phyloP scores from a whole-genome alignment of 2,797 vertebrate species.

The Chromis chromis region DNA sequence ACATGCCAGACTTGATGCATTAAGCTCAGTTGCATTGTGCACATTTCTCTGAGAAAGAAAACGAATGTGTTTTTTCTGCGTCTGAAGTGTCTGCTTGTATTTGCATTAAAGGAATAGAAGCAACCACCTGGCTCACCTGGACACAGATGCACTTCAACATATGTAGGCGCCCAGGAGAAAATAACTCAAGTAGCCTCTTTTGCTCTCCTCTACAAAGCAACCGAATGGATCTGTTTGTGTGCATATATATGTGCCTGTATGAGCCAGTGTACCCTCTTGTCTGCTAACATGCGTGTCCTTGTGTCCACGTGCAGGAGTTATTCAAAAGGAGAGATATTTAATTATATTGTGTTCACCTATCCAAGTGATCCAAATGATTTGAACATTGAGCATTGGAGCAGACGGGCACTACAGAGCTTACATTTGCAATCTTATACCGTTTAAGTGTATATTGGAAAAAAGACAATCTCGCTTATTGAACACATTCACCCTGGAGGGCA shows the following conservation, averaged over 20 bases:
- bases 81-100: constrained; percentile 41
- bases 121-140: constrained; percentile 36
- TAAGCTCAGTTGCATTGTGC: constrained; percentile 14
- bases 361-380: constrained; percentile 83
- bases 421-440: constrained; percentile 86
- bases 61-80: constrained; percentile 34
- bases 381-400: constrained; percentile 83
- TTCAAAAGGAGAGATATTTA: constrained; percentile 81
- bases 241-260: constrained; percentile 4
- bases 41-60: constrained; percentile 25
- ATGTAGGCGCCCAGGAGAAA: constrained; percentile 41
- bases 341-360: constrained; percentile 83
- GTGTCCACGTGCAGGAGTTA: constrained; percentile 67
- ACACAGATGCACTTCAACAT: constrained; percentile 60
- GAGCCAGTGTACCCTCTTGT: constrained; percentile 32
- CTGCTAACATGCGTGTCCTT: constrained; percentile 55
- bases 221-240: constrained; percentile 22
- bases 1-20: constrained; percentile 27
- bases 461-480: constrained; percentile 92
- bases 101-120: constrained; percentile 51
- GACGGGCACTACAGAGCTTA: constrained; percentile 79
- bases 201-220: constrained; percentile 15
- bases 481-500: constrained; percentile 88
- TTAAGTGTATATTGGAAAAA: constrained; percentile 87
- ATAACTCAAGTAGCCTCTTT: constrained; percentile 44